These are phyloP conservation scores for Tricholaema leucomelas DNA, from an alignment of 2,113 vertebrate genomes.

Conservation along the genomic window DNA sequence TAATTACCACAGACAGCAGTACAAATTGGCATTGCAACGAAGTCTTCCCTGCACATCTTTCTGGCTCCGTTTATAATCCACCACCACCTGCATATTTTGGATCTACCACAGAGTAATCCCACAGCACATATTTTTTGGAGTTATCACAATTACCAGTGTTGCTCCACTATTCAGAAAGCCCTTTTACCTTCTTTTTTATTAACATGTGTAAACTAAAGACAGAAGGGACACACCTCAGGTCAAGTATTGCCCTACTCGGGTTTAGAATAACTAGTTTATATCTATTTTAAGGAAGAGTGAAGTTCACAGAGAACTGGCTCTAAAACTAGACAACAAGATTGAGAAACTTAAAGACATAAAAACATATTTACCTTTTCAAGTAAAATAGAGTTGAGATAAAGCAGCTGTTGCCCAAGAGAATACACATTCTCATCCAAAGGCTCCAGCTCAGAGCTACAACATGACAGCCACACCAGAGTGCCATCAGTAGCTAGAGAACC, in stretches of 20 bases:
- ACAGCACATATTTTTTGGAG: not conserved
- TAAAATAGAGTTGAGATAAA: not conserved
- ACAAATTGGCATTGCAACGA: not conserved
- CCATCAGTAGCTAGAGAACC: not conserved
- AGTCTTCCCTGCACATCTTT: not conserved
- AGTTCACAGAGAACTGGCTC: not conserved
- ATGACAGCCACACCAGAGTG: not conserved
- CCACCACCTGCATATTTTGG: not conserved
- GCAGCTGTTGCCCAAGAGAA: not conserved
- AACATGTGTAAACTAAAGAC: too few species aligned
- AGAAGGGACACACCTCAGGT: not conserved
- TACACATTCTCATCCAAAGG: not conserved
- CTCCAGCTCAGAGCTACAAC: not conserved
- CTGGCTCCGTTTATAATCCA: not conserved
- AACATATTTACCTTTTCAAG: not conserved
- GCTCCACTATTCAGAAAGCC: not conserved
- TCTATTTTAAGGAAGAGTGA: not conserved
- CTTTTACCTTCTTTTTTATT: not conserved
- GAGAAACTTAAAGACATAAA: slow-evolving; percentile 1
- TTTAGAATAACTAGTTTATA: not conserved
- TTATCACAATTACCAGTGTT: not conserved
- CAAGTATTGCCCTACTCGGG: not conserved
- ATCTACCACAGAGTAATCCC: rapidly evolving
- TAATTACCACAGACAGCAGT: not conserved
- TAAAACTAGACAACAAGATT: not conserved